These are phyloP conservation scores for Stegodyphus mimosarum DNA, from an alignment of 1,140 invertebrate species.

Conservation along the genomic window DNA sequence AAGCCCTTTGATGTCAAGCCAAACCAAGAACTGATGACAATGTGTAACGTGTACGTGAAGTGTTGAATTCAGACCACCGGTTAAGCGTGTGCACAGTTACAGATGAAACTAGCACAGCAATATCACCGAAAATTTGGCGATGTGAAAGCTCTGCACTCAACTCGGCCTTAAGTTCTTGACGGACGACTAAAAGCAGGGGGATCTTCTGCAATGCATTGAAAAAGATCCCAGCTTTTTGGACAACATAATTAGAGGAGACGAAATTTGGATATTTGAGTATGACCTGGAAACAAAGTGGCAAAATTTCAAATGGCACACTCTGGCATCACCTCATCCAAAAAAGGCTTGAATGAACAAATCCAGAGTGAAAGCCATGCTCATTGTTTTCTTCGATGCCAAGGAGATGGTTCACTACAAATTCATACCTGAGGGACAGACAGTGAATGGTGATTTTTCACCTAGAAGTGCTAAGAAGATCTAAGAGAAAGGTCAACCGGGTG, in stretches of 20 bases:
- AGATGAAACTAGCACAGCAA: neutral
- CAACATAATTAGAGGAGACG: constrained; percentile 16
- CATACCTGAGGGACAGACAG: neutral
- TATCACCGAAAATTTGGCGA: too few relatives aligned
- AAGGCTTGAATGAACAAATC: neutral
- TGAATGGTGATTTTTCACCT: neutral
- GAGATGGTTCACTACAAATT: neutral
- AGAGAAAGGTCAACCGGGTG: neutral
- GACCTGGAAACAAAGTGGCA: constrained; percentile 28
- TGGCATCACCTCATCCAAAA: neutral
- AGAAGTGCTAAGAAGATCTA: neutral
- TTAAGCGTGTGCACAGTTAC: neutral
- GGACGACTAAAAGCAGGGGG: too few relatives aligned
- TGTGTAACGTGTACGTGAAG: neutral
- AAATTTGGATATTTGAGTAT: constrained; percentile 22
- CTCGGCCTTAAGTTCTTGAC: too few relatives aligned
- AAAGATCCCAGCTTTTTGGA: constrained; percentile 7
- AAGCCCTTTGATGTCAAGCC: neutral
- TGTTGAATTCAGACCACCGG: neutral
- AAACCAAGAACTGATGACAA: too few relatives aligned
- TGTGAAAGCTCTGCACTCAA: too few relatives aligned
- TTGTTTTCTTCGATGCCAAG: neutral
- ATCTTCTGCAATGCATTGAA: too few relatives aligned
- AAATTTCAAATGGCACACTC: constrained; percentile 23
- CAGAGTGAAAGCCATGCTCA: neutral